Base-by-base conservation (phyloP, 2,888 invertebrate species). In the Dicyrtoma fusca region DNA sequence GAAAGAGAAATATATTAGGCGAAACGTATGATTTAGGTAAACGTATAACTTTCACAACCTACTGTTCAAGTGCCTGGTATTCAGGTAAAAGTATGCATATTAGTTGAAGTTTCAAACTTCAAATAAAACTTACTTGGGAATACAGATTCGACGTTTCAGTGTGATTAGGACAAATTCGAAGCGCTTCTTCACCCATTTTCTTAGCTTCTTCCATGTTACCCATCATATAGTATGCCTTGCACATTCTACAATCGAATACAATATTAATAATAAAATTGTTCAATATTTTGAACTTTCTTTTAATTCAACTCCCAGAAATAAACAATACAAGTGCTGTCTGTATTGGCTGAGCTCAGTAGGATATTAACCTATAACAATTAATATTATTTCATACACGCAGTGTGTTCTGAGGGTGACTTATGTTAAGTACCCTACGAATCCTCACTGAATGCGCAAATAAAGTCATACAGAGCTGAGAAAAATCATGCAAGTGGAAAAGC, bases 121-220 rank as follows among this genome's bases (percentile, higher is more conserved):
- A n/a, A n/a, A n/a, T n/a, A n/a, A 47, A n/a, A 13, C 23, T 51
- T 55, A 74, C 73, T 26, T 61, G 42, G 1, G 45, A 21, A 19
- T 61, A 66, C 3, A 75, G 51, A n/a, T 55, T n/a, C 17, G 19
- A 13, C 11, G 61, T 66, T 45, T 75, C 72, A 19, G 51, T 4
- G 45, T 75, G 51, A 26, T 63, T 44, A 0, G 59, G 49, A 19
- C 57, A 34, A 34, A 75, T 45, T 17, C 34, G 13, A 14, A 49
- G 59, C 2, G 72, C 72, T n/a, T 45, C 34, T 11, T 70, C 55
- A 1, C 61, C 49, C 25, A 44, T 45, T 55, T 66, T 59, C 44
- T 59, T 59, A 14, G 74, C 72, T 34, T 69, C 63, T n/a, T 72
- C 68, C n/a, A 63, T 34, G 6, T 72, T 51, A 1, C 75, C 75